phyloP scores from a whole-genome alignment of 2,113 vertebrate genomes.

The Oreochromis aureus region DNA sequence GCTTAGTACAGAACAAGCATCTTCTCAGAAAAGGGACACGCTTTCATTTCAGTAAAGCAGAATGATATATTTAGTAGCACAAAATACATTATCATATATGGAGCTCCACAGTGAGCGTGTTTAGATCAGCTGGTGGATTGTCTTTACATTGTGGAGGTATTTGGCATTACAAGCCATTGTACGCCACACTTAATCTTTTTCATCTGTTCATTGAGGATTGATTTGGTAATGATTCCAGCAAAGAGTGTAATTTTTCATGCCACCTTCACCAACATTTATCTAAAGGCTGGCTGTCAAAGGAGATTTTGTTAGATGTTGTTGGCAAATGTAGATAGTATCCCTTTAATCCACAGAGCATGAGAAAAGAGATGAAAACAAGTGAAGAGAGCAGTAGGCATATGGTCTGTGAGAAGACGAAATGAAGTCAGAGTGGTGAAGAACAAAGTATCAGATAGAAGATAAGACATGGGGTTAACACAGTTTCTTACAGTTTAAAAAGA shows the following conservation, averaged over 20 bases:
- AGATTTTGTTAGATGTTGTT: background rate
- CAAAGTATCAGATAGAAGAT: background rate
- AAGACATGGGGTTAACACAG: background rate
- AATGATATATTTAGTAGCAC: background rate
- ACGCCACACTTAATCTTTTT: background rate
- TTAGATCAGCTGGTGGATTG: background rate
- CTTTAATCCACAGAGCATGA: background rate
- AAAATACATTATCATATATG: background rate
- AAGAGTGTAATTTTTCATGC: background rate
- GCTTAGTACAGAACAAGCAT: background rate
- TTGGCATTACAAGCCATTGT: background rate
- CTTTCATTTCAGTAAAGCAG: accelerated
- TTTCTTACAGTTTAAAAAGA: background rate
- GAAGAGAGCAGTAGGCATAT: background rate
- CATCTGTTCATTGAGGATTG: background rate
- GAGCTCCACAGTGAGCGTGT: background rate
- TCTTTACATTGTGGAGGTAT: background rate
- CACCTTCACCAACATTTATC: background rate
- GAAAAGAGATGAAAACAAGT: background rate
- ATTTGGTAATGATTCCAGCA: background rate
- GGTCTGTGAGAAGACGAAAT: background rate
- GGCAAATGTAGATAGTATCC: background rate
- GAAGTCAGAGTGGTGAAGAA: background rate
- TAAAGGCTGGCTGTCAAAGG: background rate
- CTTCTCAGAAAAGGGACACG: background rate